These are phyloP conservation scores for Eupithecia subumbrata DNA, from an alignment of 2,888 invertebrate species.

Conservation along the genomic window DNA sequence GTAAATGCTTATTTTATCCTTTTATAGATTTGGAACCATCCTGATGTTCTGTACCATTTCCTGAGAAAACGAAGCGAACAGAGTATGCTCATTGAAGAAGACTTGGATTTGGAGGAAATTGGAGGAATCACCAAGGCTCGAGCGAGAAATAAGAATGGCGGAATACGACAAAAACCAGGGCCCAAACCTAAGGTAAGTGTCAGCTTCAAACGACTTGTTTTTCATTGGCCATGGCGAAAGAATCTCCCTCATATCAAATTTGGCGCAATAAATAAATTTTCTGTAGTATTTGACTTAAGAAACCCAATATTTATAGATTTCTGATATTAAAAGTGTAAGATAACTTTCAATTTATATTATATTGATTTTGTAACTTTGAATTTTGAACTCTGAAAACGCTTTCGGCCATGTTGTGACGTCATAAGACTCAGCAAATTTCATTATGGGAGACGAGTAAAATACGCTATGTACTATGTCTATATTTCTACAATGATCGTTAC, in stretches of 20 bases:
- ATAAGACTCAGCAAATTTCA: no score
- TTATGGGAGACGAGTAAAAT: no score
- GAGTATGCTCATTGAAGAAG: slow-evolving; percentile 87
- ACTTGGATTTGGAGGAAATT: slow-evolving; percentile 92
- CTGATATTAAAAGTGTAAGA: no score
- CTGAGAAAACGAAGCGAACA: slow-evolving; percentile 91
- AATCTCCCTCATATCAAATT: not conserved
- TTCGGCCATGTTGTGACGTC: no score
- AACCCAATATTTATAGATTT: no score
- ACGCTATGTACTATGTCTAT: no score
- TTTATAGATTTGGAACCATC: slow-evolving; percentile 94
- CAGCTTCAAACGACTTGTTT: not conserved
- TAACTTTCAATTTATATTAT: no score
- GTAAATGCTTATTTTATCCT: slow-evolving; percentile 30
- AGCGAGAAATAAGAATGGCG: slow-evolving; percentile 49
- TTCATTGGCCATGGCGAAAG: not conserved
- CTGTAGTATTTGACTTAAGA: no score
- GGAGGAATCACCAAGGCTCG: slow-evolving; percentile 80
- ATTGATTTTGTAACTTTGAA: no score
- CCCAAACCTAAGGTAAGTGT: slow-evolving; percentile 24
- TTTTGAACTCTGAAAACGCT: no score
- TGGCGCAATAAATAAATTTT: no score
- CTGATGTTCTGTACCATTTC: slow-evolving; percentile 95
- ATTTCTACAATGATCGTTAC: no score
- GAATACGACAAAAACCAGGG: slow-evolving; percentile 32